A percentile compares a stretch with the other conserved stretches of the same genome.
Conservation (phyloP, 1,140 invertebrate species). For the Telenomus remus region DNA sequence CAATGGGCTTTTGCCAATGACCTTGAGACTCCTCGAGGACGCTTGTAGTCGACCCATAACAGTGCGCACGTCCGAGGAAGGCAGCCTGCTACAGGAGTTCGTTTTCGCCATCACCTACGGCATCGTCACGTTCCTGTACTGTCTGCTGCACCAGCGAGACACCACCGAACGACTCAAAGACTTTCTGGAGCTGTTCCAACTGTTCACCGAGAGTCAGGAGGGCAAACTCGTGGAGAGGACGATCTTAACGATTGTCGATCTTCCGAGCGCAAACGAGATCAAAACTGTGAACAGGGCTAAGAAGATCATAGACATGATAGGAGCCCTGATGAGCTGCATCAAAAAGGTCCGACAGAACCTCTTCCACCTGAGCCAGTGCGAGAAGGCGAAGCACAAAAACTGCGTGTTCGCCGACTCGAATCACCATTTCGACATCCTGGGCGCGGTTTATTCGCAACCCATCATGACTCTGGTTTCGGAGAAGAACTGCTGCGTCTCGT, state of each 20-base stretch:
- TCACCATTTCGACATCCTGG: slow-evolving; percentile 78
- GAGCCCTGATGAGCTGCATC: slow-evolving; percentile 76
- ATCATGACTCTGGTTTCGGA: slow-evolving; percentile 56
- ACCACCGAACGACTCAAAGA: slow-evolving; percentile 76
- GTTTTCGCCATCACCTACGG: slow-evolving; percentile 79
- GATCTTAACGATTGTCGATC: slow-evolving; percentile 76
- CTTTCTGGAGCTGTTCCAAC: slow-evolving; percentile 78
- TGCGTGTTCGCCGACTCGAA: slow-evolving; percentile 73
- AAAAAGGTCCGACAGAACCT: slow-evolving; percentile 78
- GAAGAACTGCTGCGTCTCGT: slow-evolving; percentile 77
- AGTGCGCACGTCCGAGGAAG: slow-evolving; percentile 62
- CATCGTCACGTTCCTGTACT: slow-evolving; percentile 78
- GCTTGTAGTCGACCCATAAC: slow-evolving; percentile 67
- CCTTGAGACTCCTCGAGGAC: slow-evolving; percentile 78
- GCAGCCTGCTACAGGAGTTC: slow-evolving; percentile 77
- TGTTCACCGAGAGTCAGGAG: slow-evolving; percentile 78
- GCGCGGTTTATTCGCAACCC: slow-evolving; percentile 66
- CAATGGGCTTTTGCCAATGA: slow-evolving; percentile 79
- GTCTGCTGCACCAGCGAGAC: slow-evolving; percentile 77
- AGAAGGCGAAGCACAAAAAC: slow-evolving; percentile 74
- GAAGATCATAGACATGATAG: slow-evolving; percentile 78
- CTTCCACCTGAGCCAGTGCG: slow-evolving; percentile 76
- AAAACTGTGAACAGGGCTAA: slow-evolving; percentile 73
- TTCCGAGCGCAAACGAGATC: slow-evolving; percentile 71
- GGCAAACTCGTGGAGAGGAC: slow-evolving; percentile 78